Conservation (phyloP, 2,888 invertebrate species). For the Drepana falcataria region DNA sequence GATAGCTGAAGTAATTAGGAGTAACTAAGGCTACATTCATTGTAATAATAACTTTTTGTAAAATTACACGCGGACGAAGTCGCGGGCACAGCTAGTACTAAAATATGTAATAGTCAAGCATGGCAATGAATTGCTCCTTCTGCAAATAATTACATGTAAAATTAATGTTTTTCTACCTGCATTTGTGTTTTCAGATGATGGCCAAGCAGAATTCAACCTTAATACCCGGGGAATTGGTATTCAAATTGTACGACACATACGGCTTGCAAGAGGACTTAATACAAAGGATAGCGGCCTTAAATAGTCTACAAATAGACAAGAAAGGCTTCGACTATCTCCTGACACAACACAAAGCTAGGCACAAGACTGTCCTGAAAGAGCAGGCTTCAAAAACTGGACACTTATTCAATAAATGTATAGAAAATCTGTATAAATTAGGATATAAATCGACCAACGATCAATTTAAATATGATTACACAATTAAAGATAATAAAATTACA, state of each 20-base stretch:
- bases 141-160: too few relatives aligned
- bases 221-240: conserved; percentile 83
- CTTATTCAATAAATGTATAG: conserved; percentile 61
- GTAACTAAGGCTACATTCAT: too few relatives aligned
- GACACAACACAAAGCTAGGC: conserved; percentile 62
- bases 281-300: conserved; percentile 80
- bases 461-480: conserved; percentile 81
- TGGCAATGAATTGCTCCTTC: too few relatives aligned
- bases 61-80: too few relatives aligned
- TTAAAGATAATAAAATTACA: conserved; percentile 54
- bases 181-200: conserved; percentile 47
- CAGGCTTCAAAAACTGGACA: conserved; percentile 44
- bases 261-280: conserved; percentile 87
- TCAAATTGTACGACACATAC: conserved; percentile 87
- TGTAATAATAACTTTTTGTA: too few relatives aligned
- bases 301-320: conserved; percentile 81
- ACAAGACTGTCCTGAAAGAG: conserved; percentile 66
- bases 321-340: conserved; percentile 79
- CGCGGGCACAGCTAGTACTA: too few relatives aligned
- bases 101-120: too few relatives aligned
- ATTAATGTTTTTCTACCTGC: too few relatives aligned
- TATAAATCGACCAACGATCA: conserved; percentile 80
- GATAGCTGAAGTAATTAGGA: too few relatives aligned
- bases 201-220: conserved; percentile 44
- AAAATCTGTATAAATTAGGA: conserved; percentile 58